Evolutionary conservation across 1,140 invertebrate species (phyloP).

Genomic region (Apis dorsata): DNA sequence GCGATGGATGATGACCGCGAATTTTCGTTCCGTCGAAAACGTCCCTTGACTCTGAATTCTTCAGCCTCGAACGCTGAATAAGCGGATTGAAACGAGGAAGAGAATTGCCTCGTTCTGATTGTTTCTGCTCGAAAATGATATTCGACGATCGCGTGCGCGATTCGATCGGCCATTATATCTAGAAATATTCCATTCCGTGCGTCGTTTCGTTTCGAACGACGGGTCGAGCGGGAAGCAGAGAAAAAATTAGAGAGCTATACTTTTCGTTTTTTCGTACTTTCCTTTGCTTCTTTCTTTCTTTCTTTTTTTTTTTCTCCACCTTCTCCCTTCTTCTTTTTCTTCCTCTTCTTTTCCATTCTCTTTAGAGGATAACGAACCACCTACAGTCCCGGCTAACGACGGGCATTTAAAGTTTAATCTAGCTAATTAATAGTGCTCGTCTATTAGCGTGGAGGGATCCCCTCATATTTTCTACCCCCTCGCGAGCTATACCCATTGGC

Average conservation of each 20-base stretch:
- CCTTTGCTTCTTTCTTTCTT: neutral
- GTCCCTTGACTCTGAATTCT: too few species aligned
- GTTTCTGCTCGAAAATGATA: constrained; percentile 12
- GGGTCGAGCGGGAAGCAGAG: neutral
- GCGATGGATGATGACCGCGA: too few species aligned
- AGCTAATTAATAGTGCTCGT: constrained; percentile 75
- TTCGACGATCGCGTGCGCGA: constrained; percentile 21
- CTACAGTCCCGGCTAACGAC: constrained; percentile 64
- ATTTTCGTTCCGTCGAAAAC: too few species aligned
- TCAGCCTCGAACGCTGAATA: too few species aligned
- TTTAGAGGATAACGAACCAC: constrained; percentile 61
- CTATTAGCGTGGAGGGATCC: constrained; percentile 66
- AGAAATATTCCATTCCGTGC: neutral
- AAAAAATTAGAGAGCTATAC: neutral
- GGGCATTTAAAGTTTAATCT: constrained; percentile 75
- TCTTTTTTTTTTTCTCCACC: constrained; percentile 28
- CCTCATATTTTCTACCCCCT: constrained; percentile 70
- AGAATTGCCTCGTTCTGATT: neutral
- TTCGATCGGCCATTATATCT: constrained; percentile 21
- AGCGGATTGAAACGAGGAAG: constrained; percentile 8
- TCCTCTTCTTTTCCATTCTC: constrained; percentile 39
- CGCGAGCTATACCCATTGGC: constrained; percentile 55
- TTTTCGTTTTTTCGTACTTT: neutral
- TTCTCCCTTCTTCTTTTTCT: constrained; percentile 11
- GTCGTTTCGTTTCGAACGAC: neutral